A percentile compares a stretch with the other conserved stretches of the same genome.
These are phyloP conservation scores for Magallana angulata DNA, from an alignment of 1,140 invertebrate genomes.

Conservation along the genomic window DNA sequence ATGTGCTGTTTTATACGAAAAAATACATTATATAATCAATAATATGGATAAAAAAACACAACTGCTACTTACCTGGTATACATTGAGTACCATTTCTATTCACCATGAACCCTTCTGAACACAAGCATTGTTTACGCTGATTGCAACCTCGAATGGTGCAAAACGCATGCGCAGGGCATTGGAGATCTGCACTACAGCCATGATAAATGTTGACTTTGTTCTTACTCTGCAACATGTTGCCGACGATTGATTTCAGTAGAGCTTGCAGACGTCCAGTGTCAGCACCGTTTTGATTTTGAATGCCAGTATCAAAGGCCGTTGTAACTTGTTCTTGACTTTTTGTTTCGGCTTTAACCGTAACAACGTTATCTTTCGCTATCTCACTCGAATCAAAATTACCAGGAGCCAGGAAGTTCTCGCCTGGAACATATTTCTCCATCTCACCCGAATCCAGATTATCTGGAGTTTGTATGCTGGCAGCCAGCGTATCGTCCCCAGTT, in stretches of 20 bases:
- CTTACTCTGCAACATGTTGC: neutral
- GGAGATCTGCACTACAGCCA: neutral
- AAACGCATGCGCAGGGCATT: neutral
- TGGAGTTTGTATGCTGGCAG: too few relatives aligned
- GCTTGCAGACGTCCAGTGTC: neutral
- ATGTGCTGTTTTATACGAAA: too few relatives aligned
- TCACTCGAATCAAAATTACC: too few relatives aligned
- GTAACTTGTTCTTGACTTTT: too few relatives aligned
- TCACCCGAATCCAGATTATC: too few relatives aligned
- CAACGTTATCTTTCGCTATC: neutral
- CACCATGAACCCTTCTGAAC: neutral
- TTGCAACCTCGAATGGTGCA: neutral
- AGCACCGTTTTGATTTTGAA: too few relatives aligned
- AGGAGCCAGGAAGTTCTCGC: too few relatives aligned
- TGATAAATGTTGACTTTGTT: neutral
- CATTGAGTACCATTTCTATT: neutral
- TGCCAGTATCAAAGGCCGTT: too few relatives aligned
- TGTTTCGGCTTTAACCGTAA: neutral
- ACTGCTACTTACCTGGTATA: neutral
- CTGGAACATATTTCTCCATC: too few relatives aligned
- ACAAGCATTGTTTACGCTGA: neutral
- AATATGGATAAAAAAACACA: neutral
- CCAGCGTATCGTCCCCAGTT: too few relatives aligned
- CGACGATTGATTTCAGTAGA: neutral
- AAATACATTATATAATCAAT: neutral